These are phyloP conservation scores for Heliconius sara DNA, from an alignment of 2,888 invertebrate species.

Conservation along the genomic window DNA sequence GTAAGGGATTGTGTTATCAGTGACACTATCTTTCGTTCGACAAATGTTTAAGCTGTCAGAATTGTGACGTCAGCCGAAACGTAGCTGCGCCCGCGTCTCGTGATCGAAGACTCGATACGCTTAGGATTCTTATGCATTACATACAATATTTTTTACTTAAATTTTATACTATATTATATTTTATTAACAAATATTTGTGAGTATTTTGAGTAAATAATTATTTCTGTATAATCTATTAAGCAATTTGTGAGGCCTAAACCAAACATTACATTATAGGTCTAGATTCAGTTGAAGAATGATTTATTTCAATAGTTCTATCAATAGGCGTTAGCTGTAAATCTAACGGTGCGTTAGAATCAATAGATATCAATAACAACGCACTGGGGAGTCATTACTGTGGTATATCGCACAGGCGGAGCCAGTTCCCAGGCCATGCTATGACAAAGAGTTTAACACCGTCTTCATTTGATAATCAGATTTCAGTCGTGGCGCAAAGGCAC, in stretches of 20 bases:
- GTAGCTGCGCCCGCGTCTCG: slow-evolving; percentile 63
- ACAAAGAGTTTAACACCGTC: background rate
- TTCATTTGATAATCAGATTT: background rate
- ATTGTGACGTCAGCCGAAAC: slow-evolving; percentile 81
- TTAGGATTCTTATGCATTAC: slow-evolving; percentile 52
- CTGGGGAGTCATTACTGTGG: slow-evolving; percentile 68
- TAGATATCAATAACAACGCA: slow-evolving; percentile 75
- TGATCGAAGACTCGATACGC: slow-evolving; percentile 71
- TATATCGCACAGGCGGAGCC: slow-evolving; percentile 39
- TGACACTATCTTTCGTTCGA: slow-evolving; percentile 83
- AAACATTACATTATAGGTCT: slow-evolving; percentile 18
- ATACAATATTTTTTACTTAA: slow-evolving; percentile 42
- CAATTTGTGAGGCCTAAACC: background rate
- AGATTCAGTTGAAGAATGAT: slow-evolving; percentile 21
- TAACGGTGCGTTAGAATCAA: slow-evolving; percentile 78
- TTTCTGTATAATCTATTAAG: background rate
- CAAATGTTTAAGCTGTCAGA: slow-evolving; percentile 83
- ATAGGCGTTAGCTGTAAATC: slow-evolving; percentile 67
- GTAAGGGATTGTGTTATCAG: slow-evolving; percentile 82
- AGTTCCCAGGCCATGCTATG: slow-evolving; percentile 31
- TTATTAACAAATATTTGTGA: background rate
- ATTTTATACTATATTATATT: slow-evolving; percentile 1
- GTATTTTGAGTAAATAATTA: background rate
- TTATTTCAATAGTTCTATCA: slow-evolving; percentile 37
- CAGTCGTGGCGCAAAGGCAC: no score